These are phyloP conservation scores for Brachionus plicatilis DNA, from an alignment of 1,140 invertebrate species.

Conservation along the genomic window DNA sequence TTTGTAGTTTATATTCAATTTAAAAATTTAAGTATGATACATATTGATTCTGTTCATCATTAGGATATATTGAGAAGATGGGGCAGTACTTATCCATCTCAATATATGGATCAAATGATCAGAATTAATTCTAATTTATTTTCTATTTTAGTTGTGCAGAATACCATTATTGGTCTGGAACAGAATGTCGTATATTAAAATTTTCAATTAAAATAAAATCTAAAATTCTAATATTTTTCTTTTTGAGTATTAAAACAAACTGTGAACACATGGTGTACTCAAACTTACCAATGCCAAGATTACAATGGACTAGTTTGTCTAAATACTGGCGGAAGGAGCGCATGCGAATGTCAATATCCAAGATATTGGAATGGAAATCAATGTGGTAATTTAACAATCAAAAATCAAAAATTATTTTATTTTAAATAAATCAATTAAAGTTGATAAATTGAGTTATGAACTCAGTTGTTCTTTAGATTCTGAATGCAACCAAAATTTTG, in stretches of 20 bases:
- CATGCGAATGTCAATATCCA: background rate
- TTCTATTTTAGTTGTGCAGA: background rate
- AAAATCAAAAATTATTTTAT: background rate
- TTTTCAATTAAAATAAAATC: background rate
- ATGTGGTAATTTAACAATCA: background rate
- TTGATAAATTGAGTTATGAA: background rate
- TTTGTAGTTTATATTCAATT: too few relatives aligned
- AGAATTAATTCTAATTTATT: background rate
- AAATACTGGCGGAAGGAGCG: background rate
- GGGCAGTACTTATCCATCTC: too few relatives aligned
- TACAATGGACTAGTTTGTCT: constrained; percentile 1
- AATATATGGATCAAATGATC: too few relatives aligned
- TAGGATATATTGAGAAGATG: too few relatives aligned
- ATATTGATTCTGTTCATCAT: too few relatives aligned
- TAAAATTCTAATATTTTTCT: background rate
- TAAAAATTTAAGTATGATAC: too few relatives aligned
- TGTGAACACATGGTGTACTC: background rate
- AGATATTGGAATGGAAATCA: background rate
- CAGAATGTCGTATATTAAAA: background rate
- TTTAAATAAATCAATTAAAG: background rate
- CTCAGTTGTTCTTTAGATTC: background rate
- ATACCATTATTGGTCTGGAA: background rate
- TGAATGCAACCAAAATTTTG: background rate
- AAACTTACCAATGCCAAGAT: constrained; percentile 28
- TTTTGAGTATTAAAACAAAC: background rate